These are phyloP conservation scores for Acipenser oxyrinchus DNA, from an alignment of 2,797 vertebrate genomes.

Conservation along the genomic window DNA sequence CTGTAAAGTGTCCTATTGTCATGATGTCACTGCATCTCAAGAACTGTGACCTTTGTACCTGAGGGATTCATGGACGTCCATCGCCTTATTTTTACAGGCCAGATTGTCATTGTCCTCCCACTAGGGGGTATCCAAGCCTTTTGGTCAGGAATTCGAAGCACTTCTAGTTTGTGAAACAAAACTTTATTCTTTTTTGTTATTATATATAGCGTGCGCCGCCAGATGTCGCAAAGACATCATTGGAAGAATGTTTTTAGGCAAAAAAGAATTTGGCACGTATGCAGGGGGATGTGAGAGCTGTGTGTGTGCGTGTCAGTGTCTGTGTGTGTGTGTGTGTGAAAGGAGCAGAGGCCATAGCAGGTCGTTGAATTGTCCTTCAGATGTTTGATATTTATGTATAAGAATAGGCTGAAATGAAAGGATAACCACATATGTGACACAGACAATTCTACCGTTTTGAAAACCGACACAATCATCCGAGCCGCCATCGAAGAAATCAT, in stretches of 20 bases:
- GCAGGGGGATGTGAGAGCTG: slow-evolving; percentile 68
- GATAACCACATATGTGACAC: slow-evolving; percentile 81
- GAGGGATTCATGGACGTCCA: slow-evolving; percentile 81
- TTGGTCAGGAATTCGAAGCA: slow-evolving; percentile 68
- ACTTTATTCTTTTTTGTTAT: slow-evolving; percentile 28
- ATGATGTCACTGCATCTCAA: slow-evolving; percentile 94
- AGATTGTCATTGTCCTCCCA: slow-evolving; percentile 80
- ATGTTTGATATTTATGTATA: slow-evolving; percentile 94
- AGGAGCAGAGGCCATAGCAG: slow-evolving; percentile 83
- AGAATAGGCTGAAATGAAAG: slow-evolving; percentile 74
- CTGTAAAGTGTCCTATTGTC: slow-evolving; percentile 94
- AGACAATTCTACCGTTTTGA: slow-evolving; percentile 66
- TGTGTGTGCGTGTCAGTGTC: slow-evolving; percentile 24
- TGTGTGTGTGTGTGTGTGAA: slow-evolving; percentile 47
- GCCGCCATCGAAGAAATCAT: slow-evolving; percentile 32
- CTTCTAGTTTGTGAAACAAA: slow-evolving; percentile 56
- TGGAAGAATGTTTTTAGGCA: slow-evolving; percentile 69
- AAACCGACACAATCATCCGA: slow-evolving; percentile 60
- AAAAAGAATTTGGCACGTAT: slow-evolving; percentile 82
- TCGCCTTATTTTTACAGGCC: slow-evolving; percentile 57
- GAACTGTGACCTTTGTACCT: slow-evolving; percentile 92
- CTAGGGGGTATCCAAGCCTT: slow-evolving; percentile 93
- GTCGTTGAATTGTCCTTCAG: slow-evolving; percentile 97
- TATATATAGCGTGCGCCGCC: slow-evolving; percentile 77
- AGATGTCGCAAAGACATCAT: slow-evolving; percentile 99